Evolutionary conservation across 1,140 invertebrate species (phyloP).

Genomic region (Nebria ingens): DNA sequence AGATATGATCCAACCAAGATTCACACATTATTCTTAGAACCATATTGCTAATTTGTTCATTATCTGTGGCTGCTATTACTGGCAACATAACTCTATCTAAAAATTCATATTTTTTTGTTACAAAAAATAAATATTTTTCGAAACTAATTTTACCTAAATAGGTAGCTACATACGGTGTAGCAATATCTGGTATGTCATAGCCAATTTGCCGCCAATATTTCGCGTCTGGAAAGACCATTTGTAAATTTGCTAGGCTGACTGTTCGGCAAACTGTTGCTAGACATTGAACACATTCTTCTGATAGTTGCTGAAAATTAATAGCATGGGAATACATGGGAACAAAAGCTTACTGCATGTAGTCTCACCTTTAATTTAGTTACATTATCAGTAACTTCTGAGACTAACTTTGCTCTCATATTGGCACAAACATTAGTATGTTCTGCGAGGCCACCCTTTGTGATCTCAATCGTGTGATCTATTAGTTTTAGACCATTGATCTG

Average conservation of each 20-base stretch:
- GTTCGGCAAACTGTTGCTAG: slow-evolving; percentile 59
- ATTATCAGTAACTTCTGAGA: slow-evolving; percentile 63
- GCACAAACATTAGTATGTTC: slow-evolving; percentile 54
- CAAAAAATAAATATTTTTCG: slow-evolving; percentile 4
- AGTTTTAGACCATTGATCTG: slow-evolving; percentile 50
- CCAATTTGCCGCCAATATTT: slow-evolving; percentile 48
- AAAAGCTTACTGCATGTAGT: slow-evolving; percentile 3
- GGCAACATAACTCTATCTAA: slow-evolving; percentile 62
- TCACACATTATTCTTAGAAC: slow-evolving; percentile 70
- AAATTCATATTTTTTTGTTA: slow-evolving; percentile 23
- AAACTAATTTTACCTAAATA: slow-evolving; percentile 45
- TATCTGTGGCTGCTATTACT: slow-evolving; percentile 58
- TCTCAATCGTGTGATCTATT: slow-evolving; percentile 44
- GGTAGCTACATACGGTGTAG: slow-evolving; percentile 45
- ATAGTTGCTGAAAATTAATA: slow-evolving; percentile 43
- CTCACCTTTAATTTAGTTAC: slow-evolving; percentile 57
- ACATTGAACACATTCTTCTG: slow-evolving; percentile 54
- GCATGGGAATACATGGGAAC: no score
- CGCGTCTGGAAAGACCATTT: slow-evolving; percentile 61
- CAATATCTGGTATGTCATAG: slow-evolving; percentile 31
- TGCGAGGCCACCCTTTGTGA: slow-evolving; percentile 36
- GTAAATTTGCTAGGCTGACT: slow-evolving; percentile 60
- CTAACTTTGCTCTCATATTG: slow-evolving; percentile 64
- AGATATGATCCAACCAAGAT: slow-evolving; percentile 75
- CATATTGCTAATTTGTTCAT: slow-evolving; percentile 60